Evolutionary conservation across 1,140 invertebrate genomes (phyloP).

Genomic region (Mamestra configurata): DNA sequence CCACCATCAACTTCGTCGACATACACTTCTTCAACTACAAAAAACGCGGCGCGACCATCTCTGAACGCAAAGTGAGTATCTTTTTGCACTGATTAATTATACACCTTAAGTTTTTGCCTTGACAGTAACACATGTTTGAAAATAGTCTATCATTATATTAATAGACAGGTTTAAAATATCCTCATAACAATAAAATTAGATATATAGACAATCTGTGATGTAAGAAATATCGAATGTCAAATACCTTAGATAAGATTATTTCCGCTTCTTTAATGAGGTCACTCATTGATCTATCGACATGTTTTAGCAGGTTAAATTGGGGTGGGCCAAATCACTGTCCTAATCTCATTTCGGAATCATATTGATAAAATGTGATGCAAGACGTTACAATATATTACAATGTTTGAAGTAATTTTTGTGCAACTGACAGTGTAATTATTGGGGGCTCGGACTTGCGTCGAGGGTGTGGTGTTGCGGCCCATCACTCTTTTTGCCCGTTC

Average conservation of each 20-base stretch:
- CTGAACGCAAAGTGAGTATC: slow-evolving; percentile 76
- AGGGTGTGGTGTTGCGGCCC: slow-evolving; percentile 77
- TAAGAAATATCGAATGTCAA: slow-evolving; percentile 23
- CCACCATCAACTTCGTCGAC: slow-evolving; percentile 81
- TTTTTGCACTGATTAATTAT: slow-evolving; percentile 57
- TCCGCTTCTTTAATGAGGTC: slow-evolving; percentile 15
- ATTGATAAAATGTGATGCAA: slow-evolving; percentile 42
- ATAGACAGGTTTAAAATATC: slow-evolving; percentile 37
- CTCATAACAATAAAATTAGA: slow-evolving; percentile 1
- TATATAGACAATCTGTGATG: slow-evolving; percentile 4
- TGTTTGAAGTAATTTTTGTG: slow-evolving; percentile 71
- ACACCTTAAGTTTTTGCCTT: slow-evolving; percentile 32
- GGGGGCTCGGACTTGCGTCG: slow-evolving; percentile 72
- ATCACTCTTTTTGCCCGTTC: slow-evolving; percentile 80
- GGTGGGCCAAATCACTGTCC: background rate
- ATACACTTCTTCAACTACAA: slow-evolving; percentile 78
- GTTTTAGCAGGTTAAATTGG: slow-evolving; percentile 19
- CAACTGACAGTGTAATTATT: slow-evolving; percentile 82
- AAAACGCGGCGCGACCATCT: slow-evolving; percentile 66
- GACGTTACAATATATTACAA: slow-evolving; percentile 34
- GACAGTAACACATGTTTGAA: slow-evolving; percentile 24
- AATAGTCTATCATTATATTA: slow-evolving; percentile 36
- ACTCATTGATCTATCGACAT: slow-evolving; percentile 37
- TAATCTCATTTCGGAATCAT: slow-evolving; percentile 11
- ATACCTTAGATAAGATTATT: slow-evolving; percentile 27